phyloP scores from a whole-genome alignment of 2,888 invertebrate species.

The Adelognathus sp. region DNA sequence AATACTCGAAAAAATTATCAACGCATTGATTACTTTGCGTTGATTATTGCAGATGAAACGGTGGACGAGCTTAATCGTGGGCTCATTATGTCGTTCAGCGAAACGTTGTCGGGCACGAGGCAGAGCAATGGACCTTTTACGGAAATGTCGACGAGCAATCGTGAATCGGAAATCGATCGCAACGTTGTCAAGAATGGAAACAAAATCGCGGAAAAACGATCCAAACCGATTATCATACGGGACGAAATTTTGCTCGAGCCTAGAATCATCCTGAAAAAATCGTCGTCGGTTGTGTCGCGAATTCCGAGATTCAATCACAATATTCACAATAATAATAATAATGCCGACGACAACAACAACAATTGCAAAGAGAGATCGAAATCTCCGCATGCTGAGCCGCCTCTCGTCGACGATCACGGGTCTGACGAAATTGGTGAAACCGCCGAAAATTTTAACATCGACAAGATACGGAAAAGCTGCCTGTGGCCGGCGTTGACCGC shows the following conservation, averaged over 20 bases:
- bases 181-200: background rate
- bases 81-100: background rate
- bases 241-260: background rate
- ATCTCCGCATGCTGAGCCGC: background rate
- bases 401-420: background rate
- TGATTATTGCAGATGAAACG: background rate
- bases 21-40: too few relatives aligned
- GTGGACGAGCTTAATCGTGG: background rate
- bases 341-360: too few relatives aligned
- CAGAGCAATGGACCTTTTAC: background rate
- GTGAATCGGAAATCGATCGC: too few relatives aligned
- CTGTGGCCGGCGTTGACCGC: slow-evolving; percentile 7
- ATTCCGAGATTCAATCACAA: background rate
- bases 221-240: background rate
- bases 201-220: too few relatives aligned
- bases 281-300: background rate
- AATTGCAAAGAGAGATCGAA: background rate
- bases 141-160: background rate
- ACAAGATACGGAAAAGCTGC: background rate
- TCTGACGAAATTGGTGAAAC: background rate
- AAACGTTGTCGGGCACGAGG: background rate
- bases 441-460: background rate
- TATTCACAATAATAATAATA: too few relatives aligned
- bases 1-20: background rate
- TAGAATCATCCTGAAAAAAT: background rate